These are phyloP conservation scores for Cylindroiulus punctatus DNA, from an alignment of 2,888 invertebrate genomes.

Conservation along the genomic window DNA sequence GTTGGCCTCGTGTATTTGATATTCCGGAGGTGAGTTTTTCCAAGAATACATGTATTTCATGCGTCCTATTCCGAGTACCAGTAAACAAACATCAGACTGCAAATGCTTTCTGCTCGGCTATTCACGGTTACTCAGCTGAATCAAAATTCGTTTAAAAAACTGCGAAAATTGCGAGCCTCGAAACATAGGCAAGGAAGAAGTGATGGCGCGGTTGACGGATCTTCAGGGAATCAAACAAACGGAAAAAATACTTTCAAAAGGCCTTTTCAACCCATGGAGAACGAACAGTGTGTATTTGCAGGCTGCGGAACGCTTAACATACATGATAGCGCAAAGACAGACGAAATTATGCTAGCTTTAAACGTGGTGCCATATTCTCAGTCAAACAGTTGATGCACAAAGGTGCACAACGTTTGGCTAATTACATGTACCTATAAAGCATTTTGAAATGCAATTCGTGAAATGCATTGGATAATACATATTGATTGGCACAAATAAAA, in stretches of 20 bases:
- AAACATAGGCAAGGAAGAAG: background rate
- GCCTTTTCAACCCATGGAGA: background rate
- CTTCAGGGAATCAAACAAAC: slow-evolving; percentile 30
- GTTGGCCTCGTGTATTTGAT: background rate
- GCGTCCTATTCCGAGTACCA: background rate
- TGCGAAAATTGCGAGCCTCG: background rate
- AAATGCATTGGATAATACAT: no score
- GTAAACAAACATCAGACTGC: slow-evolving; percentile 8
- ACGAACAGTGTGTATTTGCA: background rate
- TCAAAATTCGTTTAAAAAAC: slow-evolving; percentile 27
- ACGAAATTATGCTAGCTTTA: no score
- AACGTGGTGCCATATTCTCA: no score
- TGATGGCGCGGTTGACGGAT: slow-evolving; percentile 23
- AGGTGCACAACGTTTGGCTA: no score
- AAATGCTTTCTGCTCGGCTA: slow-evolving; percentile 31
- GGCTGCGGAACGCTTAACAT: background rate
- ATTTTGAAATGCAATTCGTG: no score
- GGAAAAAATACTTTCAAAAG: slow-evolving; percentile 7
- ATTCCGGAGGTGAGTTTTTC: background rate
- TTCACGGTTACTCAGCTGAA: slow-evolving; percentile 2
- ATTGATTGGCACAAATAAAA: no score
- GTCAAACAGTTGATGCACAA: no score
- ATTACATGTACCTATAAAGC: no score
- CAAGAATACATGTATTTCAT: slow-evolving; percentile 26
- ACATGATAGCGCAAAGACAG: background rate